Evolutionary conservation across 30 jellyfish, hydroid and myxozoan genomes (phyloP), one percentile per base, ranked within the genome.

Genomic region (Pseudorhiza aurosa): DNA sequence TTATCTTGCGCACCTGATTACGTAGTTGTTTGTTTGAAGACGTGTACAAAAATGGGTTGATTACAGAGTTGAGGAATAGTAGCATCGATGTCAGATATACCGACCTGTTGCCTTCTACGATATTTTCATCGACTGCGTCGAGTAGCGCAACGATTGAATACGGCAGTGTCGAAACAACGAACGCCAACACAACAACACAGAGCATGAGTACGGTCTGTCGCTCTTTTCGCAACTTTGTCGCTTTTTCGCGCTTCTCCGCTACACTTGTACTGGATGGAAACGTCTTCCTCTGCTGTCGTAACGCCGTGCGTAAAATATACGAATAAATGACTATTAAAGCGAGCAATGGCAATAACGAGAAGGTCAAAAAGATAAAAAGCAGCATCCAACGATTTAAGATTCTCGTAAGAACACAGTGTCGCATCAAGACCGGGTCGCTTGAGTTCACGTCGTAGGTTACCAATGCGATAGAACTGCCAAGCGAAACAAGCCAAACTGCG

Each of bases 11-110:
- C 7, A 68, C 82, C 30, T 68, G 31, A 28, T 14, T 68, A 2
- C 82, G 82, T 4, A 68, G 68, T 21, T 68, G 64, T 25, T 47
- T 68, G 31, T 68, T 68, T 30, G 44, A 21, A 4, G 44, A 22
- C 30, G 82, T 68, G 35, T 68, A 68, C 40, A 68, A 32, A 40
- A 68, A 68, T 14, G 82, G 82, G 44, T 68, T 68, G 14, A 68
- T 27, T 18, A 68, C 82, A 42, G 82, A 51, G 33, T 68, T 68
- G 22, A 68, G 21, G 43, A 37, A 68, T 28, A 68, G 65, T 0
- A 68, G 51, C 82, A 39, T 42, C 21, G 82, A 68, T 6, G 82
- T 68, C 45, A 68, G 44, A 19, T 68, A 68, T 18, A 32, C 67
- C 65, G 49, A 43, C 6, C 82, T 42, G 47, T 42, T 47, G 11